Percentiles rank a stretch among this genome's conserved stretches.
These are phyloP conservation scores for Argya squamiceps DNA, from an alignment of 2,797 vertebrate species.

Conservation along the genomic window DNA sequence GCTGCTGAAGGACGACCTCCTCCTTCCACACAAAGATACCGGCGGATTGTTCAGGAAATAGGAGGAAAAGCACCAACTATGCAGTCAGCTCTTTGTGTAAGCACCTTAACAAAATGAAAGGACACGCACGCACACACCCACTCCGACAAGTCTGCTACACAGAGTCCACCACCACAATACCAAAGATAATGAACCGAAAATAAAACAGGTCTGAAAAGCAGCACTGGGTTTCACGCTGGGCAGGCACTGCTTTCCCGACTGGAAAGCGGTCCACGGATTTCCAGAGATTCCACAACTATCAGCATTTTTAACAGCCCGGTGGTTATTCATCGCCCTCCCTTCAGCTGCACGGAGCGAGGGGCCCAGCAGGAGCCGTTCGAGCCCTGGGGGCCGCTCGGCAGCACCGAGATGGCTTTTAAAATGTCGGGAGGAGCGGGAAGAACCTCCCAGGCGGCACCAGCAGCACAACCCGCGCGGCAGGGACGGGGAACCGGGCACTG, in stretches of 20 bases:
- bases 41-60: background rate
- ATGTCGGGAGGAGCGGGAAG: background rate
- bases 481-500: background rate
- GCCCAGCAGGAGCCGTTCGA: background rate
- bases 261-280: background rate
- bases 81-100: background rate
- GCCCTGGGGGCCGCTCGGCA: background rate
- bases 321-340: background rate
- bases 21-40: background rate
- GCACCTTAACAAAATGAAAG: background rate
- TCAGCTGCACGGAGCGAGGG: background rate
- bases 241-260: fast-evolving
- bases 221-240: background rate
- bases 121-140: background rate
- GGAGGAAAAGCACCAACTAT: background rate
- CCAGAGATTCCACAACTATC: background rate
- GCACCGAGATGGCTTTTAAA: background rate
- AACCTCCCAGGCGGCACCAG: background rate
- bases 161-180: background rate
- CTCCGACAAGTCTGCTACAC: background rate
- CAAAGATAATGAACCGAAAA: background rate
- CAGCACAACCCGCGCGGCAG: background rate
- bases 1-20: background rate
- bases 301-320: background rate
- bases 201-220: background rate